Conservation (phyloP, 2,113 vertebrate species). For the Neolamprologus tretocephalus region DNA sequence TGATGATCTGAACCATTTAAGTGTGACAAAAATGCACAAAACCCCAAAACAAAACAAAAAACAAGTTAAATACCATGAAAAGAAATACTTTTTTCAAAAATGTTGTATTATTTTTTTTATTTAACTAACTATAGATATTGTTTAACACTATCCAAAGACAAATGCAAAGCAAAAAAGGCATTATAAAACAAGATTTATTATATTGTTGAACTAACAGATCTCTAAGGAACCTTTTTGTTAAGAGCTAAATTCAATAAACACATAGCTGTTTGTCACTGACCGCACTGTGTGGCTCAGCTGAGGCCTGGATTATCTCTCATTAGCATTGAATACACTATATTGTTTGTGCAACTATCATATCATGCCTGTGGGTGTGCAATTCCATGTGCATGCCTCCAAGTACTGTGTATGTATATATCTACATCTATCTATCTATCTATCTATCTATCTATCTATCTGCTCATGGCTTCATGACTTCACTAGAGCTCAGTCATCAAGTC, state of each 20-base stretch:
- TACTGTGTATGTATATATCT: not conserved
- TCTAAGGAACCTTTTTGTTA: constrained; percentile 18
- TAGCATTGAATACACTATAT: constrained; percentile 1
- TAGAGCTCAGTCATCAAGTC: constrained; percentile 15
- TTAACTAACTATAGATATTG: not conserved
- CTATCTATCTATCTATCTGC: not conserved
- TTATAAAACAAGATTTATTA: not conserved
- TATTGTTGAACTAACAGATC: not conserved
- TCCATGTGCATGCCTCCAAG: not conserved
- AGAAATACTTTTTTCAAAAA: not conserved
- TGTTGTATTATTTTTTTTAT: not conserved
- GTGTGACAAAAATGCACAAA: not conserved
- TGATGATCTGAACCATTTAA: not conserved
- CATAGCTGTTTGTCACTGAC: not conserved
- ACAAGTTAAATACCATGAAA: not conserved
- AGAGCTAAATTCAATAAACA: constrained; percentile 32
- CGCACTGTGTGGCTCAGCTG: not conserved
- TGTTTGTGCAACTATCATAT: not conserved
- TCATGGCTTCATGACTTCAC: not conserved
- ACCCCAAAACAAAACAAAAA: not conserved
- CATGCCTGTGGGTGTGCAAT: not conserved
- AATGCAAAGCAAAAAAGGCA: not conserved
- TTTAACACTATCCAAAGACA: not conserved
- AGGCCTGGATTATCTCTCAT: constrained; percentile 30
- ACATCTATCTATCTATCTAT: not conserved